These are phyloP conservation scores for Perca schrenkii DNA, from an alignment of 2,113 vertebrate species.

Conservation along the genomic window DNA sequence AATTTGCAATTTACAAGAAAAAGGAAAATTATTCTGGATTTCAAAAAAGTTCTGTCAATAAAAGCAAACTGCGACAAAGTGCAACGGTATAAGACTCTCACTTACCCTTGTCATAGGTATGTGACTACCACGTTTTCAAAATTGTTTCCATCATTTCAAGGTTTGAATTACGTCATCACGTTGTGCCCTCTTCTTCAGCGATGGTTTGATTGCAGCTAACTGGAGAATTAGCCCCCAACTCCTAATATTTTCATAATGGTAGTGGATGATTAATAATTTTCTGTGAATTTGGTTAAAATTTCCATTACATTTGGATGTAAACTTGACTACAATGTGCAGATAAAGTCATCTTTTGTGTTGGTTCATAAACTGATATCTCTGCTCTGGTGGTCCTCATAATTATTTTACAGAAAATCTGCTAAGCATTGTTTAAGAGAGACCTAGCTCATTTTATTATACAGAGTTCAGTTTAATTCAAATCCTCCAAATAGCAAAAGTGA, in stretches of 20 bases:
- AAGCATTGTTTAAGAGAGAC: not conserved
- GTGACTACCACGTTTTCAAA: not conserved
- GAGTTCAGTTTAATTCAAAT: constrained; percentile 4
- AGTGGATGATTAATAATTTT: not conserved
- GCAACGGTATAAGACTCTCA: too few species aligned
- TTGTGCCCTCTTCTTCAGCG: not conserved
- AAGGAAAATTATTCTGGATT: not conserved
- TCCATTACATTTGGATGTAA: not conserved
- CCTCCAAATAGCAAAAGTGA: not conserved
- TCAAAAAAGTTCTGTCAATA: not conserved
- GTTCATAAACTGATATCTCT: not conserved
- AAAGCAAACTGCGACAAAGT: not conserved
- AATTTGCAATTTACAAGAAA: not conserved
- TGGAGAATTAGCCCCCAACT: not conserved
- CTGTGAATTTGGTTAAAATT: not conserved
- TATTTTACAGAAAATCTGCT: not conserved
- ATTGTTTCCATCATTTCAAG: not conserved
- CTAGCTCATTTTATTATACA: not conserved
- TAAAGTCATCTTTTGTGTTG: not conserved
- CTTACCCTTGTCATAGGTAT: not conserved
- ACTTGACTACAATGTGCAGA: not conserved
- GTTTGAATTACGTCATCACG: not conserved
- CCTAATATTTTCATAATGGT: not conserved
- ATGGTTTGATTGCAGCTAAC: not conserved
- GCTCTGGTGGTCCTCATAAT: not conserved